Evolutionary conservation across 1,140 invertebrate species (phyloP).

Genomic region (Oryzaephilus surinamensis): DNA sequence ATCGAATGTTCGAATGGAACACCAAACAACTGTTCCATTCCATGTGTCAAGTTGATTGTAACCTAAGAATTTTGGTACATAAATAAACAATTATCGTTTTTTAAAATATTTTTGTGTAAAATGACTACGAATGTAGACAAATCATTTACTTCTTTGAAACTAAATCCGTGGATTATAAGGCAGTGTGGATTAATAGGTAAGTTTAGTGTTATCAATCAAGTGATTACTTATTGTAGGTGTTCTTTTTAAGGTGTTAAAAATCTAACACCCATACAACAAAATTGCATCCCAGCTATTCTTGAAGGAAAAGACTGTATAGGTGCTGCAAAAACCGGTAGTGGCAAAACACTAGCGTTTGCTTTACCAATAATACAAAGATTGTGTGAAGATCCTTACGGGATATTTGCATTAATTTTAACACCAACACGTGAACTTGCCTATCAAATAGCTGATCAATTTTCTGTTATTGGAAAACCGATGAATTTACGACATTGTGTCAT

Average conservation of each 20-base stretch:
- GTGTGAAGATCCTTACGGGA: slow-evolving; percentile 84
- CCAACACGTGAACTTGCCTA: slow-evolving; percentile 93
- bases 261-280: slow-evolving; percentile 77
- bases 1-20: no score
- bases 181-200: no score
- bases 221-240: no score
- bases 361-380: slow-evolving; percentile 88
- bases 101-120: no score
- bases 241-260: slow-evolving; percentile 59
- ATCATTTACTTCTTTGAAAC: no score
- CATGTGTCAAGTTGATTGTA: no score
- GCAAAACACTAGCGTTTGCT: slow-evolving; percentile 95
- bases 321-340: slow-evolving; percentile 93
- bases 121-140: no score
- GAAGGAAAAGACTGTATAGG: slow-evolving; percentile 83
- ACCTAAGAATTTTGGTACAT: no score
- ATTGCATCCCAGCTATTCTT: slow-evolving; percentile 74
- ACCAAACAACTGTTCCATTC: no score
- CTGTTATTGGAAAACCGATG: slow-evolving; percentile 75
- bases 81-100: no score
- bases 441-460: slow-evolving; percentile 89
- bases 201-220: no score
- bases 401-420: slow-evolving; percentile 90
- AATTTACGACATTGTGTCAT: slow-evolving; percentile 73
- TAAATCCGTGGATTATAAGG: no score